Conservation (phyloP, 2,888 invertebrate species). For the Rhagonycha fulva region DNA sequence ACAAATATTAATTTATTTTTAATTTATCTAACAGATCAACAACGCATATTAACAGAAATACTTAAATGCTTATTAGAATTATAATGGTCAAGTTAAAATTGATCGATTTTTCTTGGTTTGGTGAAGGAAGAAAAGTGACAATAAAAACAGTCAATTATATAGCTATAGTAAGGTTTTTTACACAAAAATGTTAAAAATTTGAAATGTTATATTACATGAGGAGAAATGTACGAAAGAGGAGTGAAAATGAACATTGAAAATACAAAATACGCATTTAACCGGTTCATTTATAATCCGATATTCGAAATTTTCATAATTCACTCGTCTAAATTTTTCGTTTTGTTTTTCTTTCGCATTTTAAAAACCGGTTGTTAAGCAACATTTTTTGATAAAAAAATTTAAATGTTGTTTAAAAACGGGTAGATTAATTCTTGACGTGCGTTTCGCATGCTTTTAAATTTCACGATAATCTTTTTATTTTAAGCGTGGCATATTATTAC, state of each 20-base stretch:
- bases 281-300: constrained; percentile 5
- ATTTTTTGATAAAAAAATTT: neutral
- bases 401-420: neutral
- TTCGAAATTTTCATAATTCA: neutral
- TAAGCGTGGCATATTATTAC: neutral
- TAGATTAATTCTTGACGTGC: neutral
- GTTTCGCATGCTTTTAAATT: neutral
- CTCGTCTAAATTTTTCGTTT: neutral
- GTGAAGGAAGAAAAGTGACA: constrained; percentile 1
- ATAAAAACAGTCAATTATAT: constrained; percentile 21
- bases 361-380: neutral
- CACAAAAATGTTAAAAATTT: constrained; percentile 26
- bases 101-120: constrained; percentile 17
- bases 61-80: constrained; percentile 27
- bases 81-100: constrained; percentile 27
- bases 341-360: neutral
- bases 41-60: constrained; percentile 47
- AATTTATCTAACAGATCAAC: constrained; percentile 50
- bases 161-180: constrained; percentile 19
- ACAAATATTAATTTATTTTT: constrained; percentile 48
- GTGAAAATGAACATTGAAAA: constrained; percentile 29
- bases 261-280: constrained; percentile 24
- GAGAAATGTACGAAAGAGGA: constrained; percentile 23
- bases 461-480: neutral
- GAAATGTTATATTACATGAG: constrained; percentile 26